Evolutionary conservation across 2,113 vertebrate genomes (phyloP).

Genomic region (Dolichallabes microphthalmus): DNA sequence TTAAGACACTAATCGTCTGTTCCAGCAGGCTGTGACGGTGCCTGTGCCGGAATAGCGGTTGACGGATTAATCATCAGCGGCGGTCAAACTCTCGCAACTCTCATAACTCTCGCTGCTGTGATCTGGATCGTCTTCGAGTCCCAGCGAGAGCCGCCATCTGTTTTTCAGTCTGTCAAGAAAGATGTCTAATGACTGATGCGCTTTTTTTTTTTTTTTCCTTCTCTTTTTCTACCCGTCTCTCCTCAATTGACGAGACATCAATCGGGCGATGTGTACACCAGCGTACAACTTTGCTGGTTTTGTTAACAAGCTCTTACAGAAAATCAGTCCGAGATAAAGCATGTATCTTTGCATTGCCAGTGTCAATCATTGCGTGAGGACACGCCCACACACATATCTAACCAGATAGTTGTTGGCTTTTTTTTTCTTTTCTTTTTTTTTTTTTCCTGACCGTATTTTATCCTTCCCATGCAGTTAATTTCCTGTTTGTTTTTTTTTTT

Average conservation of each 20-base stretch:
- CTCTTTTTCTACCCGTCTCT: too few relatives aligned
- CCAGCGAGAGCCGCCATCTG: slow-evolving; percentile 30
- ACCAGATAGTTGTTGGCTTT: background rate
- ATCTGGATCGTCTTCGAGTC: slow-evolving; percentile 7
- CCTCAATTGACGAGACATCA: background rate
- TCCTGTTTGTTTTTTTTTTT: slow-evolving; percentile 28
- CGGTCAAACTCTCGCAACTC: slow-evolving; percentile 5
- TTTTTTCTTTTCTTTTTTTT: background rate
- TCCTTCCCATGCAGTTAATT: background rate
- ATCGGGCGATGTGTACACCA: background rate
- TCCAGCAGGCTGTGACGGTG: slow-evolving; percentile 7
- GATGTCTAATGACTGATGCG: slow-evolving; percentile 16
- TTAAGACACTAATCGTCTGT: slow-evolving; percentile 20
- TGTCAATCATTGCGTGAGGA: background rate
- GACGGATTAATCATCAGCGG: slow-evolving; percentile 9
- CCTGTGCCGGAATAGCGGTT: slow-evolving; percentile 9
- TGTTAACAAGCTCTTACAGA: background rate
- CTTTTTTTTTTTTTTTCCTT: background rate
- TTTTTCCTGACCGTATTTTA: too few relatives aligned
- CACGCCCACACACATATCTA: background rate
- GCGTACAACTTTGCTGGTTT: background rate
- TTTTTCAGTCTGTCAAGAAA: slow-evolving; percentile 27
- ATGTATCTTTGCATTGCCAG: background rate
- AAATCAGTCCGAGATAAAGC: too few relatives aligned
- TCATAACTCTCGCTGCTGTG: background rate